Conservation (phyloP, 30 jellyfish, hydroid and myxozoan genomes). For the Chironex yamaguchii region DNA sequence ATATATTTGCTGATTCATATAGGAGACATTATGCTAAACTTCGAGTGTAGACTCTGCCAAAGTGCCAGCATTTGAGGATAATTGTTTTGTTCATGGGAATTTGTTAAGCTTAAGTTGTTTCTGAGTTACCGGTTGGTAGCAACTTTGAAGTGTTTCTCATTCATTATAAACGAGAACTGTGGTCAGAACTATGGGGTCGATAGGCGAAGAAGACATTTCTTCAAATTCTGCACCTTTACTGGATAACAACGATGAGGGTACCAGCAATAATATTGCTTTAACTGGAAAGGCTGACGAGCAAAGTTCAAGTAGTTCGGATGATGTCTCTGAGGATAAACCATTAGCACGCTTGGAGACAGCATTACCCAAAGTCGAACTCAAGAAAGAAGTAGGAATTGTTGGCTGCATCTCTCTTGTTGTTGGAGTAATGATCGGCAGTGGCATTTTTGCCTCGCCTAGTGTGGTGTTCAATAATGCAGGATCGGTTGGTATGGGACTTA, state of each 20-base stretch:
- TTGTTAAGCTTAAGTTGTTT: no score
- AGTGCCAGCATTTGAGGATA: no score
- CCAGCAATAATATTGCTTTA: no score
- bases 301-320: background rate
- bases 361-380: conserved; percentile 67
- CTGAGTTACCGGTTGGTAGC: no score
- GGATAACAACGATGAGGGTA: background rate
- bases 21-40: no score
- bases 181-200: background rate
- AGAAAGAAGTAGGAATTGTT: conserved; percentile 83
- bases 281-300: background rate
- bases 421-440: conserved; percentile 98
- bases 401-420: conserved; percentile 95
- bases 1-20: no score
- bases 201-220: background rate
- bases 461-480: conserved; percentile 80
- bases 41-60: no score
- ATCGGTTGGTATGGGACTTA: conserved; percentile 87
- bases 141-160: no score
- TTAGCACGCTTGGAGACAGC: background rate
- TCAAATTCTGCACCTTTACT: background rate
- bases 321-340: background rate
- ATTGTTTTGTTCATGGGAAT: no score
- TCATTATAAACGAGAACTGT: no score
- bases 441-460: conserved; percentile 93